These are phyloP conservation scores for Anoplopoma fimbria DNA, from an alignment of 2,113 vertebrate species.

Conservation along the genomic window DNA sequence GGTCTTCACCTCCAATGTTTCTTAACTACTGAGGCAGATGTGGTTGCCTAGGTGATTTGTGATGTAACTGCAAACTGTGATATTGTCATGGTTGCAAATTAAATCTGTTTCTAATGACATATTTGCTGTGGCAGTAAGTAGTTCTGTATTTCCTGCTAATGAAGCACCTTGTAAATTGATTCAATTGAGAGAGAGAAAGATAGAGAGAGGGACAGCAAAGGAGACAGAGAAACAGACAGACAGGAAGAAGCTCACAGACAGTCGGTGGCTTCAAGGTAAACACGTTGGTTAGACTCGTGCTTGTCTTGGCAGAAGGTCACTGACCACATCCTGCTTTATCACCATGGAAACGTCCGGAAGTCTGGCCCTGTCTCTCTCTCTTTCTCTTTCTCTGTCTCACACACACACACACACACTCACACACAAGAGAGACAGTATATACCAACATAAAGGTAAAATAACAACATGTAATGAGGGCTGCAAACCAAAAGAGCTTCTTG, in stretches of 20 bases:
- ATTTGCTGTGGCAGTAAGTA: conserved; percentile 8
- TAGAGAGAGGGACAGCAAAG: neutral
- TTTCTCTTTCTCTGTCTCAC: neutral
- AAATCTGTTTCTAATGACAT: conserved; percentile 18
- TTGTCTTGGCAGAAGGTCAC: conserved; percentile 71
- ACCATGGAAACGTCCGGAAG: conserved; percentile 75
- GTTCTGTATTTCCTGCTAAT: conserved; percentile 31
- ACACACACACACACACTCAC: neutral
- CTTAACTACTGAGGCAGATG: neutral
- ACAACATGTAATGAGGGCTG: neutral
- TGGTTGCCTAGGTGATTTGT: conserved; percentile 25
- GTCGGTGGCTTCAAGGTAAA: conserved; percentile 66
- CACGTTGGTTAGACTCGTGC: conserved; percentile 46
- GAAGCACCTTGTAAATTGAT: conserved; percentile 3
- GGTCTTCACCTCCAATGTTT: neutral
- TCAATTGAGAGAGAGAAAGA: neutral
- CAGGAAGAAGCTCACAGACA: conserved; percentile 32
- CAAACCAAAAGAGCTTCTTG: neutral
- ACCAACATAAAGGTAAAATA: neutral
- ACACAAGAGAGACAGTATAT: neutral
- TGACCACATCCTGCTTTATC: conserved; percentile 82
- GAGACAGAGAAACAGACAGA: conserved; percentile 21
- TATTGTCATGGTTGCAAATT: conserved; percentile 35
- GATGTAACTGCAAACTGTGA: conserved; percentile 32
- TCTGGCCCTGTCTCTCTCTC: conserved; percentile 17